These are phyloP conservation scores for Holacanthus passer DNA, from an alignment of 2,113 vertebrate genomes.

Conservation along the genomic window DNA sequence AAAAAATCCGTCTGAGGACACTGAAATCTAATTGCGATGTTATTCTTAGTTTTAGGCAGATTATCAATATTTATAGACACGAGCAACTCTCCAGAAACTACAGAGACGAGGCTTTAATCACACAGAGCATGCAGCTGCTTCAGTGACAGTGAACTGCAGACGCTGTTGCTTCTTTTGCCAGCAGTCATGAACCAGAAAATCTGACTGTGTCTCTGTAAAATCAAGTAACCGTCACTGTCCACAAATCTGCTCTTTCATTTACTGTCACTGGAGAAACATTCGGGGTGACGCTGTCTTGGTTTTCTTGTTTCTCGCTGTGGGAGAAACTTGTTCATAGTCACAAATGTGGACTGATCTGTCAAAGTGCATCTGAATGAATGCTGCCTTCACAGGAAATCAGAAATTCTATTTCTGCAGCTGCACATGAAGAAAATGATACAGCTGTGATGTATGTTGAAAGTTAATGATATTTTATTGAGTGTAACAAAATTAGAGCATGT, in stretches of 20 bases:
- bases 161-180: constrained; percentile 22
- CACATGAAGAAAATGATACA: not conserved
- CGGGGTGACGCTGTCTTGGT: constrained; percentile 7
- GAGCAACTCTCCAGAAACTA: not conserved
- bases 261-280: constrained; percentile 21
- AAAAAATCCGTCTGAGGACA: not conserved
- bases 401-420: not conserved
- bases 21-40: not conserved
- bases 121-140: not conserved
- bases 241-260: constrained; percentile 52
- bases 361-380: constrained; percentile 23
- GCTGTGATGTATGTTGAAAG: not conserved
- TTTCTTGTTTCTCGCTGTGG: constrained; percentile 30
- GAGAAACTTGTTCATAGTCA: constrained; percentile 22
- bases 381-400: constrained; percentile 21
- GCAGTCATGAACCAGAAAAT: constrained; percentile 33
- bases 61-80: constrained; percentile 1
- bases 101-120: constrained; percentile 2
- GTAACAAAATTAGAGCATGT: not conserved
- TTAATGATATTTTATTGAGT: not conserved
- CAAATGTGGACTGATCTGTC: constrained; percentile 41
- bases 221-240: constrained; percentile 42
- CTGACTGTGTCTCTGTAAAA: constrained; percentile 39
- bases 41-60: not conserved
- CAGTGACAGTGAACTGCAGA: constrained; percentile 19